Percentiles rank a stretch among this genome's conserved stretches.
Evolutionary conservation across 2,113 vertebrate species (phyloP).

Genomic region (Anhinga anhinga): DNA sequence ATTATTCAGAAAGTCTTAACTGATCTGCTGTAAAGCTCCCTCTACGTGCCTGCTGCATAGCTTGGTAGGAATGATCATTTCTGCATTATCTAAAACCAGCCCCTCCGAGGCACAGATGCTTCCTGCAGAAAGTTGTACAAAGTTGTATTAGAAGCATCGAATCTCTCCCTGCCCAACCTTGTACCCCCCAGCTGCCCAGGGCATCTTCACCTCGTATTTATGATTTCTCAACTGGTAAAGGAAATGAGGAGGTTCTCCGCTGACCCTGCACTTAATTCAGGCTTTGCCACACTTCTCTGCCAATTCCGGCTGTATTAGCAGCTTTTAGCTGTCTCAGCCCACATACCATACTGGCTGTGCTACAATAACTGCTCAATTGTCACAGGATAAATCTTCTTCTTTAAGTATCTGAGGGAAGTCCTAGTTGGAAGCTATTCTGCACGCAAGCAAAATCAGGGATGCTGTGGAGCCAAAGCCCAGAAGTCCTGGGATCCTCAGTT

Average conservation of each 20-base stretch:
- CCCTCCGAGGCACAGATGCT: background rate
- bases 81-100: background rate
- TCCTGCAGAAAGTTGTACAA: background rate
- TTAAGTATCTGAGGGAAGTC: background rate
- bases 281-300: background rate
- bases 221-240: background rate
- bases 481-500: background rate
- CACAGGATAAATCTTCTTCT: background rate
- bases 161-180: background rate
- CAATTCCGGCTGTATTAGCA: background rate
- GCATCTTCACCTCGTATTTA: background rate
- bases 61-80: background rate
- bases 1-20: background rate
- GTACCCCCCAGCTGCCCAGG: rapidly evolving
- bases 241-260: background rate
- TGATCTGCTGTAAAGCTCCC: background rate
- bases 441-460: rapidly evolving
- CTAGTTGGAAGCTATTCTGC: background rate
- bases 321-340: constrained; percentile 24
- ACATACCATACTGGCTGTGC: background rate
- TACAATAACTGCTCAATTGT: background rate
- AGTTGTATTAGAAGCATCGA: background rate
- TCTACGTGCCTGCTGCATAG: background rate
- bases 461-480: background rate
- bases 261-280: background rate